Base-by-base conservation (phyloP, 1,140 invertebrate genomes). In the Hycleus phaleratus region DNA sequence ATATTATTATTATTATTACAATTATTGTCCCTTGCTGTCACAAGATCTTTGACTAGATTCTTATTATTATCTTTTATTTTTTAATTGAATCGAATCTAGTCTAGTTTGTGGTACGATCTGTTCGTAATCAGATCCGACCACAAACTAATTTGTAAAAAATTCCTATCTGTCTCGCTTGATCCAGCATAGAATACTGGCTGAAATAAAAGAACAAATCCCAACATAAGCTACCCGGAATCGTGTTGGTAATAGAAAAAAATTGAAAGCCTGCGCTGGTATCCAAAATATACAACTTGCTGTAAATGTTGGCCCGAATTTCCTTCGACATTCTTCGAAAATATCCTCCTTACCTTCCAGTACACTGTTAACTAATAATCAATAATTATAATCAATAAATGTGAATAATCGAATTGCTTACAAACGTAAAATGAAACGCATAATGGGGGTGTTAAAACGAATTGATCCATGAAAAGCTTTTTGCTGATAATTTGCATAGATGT, bases 241-340 rank as follows among this genome's bases (percentile, higher is more conserved):
- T 24, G 55, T 12, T 12, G 55, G 55, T n/a, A 56, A 44, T 44
- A 55, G 10, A 12, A 80, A 70, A 72, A 91, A 91, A 69, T 91
- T 91, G 8, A 88, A 67, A 0, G 81, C 79, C 74, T 90, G 87
- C 2, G 81, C 85, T 2, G 88, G 88, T 9, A 91, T 68, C 89
- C 89, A 91, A 67, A 88, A 91, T 38, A 82, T 73, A 59, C 87
- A 90, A 32, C 85, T 87, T 0, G 82, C 81, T 64, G 80, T 60
- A 69, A 88, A 90, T 7, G 88, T 89, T 42, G 81, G 82, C 49
- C 81, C 55, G 51, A 88, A 85, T 71, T 91, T 91, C n/a, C 79
- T 72, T 65, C 76, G 79, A 32, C 84, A 80, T 72, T 91, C 88
- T 55, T 79, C 78, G 44, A 88, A 79, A 8, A 85, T 62, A 64